Conservation (phyloP, 2,113 vertebrate genomes). For the Porphyrio hochstetteri region DNA sequence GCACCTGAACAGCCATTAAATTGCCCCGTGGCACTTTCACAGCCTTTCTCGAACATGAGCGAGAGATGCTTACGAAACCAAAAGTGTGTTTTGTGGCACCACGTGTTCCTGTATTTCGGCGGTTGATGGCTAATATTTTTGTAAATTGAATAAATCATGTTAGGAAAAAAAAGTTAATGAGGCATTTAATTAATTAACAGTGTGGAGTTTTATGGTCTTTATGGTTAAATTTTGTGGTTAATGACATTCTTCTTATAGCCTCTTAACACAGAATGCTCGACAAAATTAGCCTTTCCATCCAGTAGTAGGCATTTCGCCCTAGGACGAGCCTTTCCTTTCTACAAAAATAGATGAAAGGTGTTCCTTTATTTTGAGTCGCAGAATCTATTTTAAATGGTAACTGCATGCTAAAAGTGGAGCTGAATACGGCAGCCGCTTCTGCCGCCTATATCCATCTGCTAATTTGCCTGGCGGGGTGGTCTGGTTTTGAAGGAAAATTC, state of each 20-base stretch:
- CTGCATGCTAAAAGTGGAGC: background rate
- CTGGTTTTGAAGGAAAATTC: constrained; percentile 33
- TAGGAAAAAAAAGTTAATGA: constrained; percentile 80
- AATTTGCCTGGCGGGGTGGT: constrained; percentile 35
- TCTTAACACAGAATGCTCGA: constrained; percentile 64
- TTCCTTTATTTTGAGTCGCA: constrained; percentile 34
- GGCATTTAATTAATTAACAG: constrained; percentile 85
- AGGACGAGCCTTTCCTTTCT: background rate
- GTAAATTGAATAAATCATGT: constrained; percentile 82
- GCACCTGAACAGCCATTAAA: background rate
- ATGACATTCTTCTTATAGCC: constrained; percentile 75
- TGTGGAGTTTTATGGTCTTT: constrained; percentile 79
- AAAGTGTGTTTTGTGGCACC: constrained; percentile 49
- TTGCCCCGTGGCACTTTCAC: background rate
- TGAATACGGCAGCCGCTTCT: background rate
- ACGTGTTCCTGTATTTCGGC: constrained; percentile 59
- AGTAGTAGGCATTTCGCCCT: constrained; percentile 38
- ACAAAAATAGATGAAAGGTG: constrained; percentile 34
- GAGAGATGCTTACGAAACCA: background rate
- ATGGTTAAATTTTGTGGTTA: constrained; percentile 80
- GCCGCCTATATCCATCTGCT: constrained; percentile 44
- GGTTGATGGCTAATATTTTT: constrained; percentile 71
- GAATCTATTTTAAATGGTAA: constrained; percentile 37
- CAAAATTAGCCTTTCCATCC: constrained; percentile 68
- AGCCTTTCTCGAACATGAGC: background rate